Percentiles rank a stretch among this genome's conserved stretches.
phyloP scores from a whole-genome alignment of 2,888 invertebrate genomes.

The Stomorhina lunata region DNA sequence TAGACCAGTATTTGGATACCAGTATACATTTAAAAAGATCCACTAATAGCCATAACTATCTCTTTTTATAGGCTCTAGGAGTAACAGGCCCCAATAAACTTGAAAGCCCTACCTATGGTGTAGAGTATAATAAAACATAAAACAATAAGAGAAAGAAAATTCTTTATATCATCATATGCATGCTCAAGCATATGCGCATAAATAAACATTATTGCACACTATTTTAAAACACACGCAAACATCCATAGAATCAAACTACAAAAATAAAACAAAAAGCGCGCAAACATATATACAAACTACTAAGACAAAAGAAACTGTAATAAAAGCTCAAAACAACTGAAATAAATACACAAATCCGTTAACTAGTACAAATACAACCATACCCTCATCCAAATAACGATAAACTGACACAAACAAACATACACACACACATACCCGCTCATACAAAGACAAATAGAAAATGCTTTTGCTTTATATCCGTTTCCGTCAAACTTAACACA shows the following conservation, averaged over 20 bases:
- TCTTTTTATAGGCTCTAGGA: too few species aligned
- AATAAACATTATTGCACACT: constrained; percentile 5
- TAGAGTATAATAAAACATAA: too few species aligned
- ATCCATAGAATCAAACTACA: too few species aligned
- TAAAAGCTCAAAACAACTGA: constrained; percentile 13
- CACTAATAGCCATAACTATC: too few species aligned
- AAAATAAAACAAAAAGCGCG: not conserved
- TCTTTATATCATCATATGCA: not conserved
- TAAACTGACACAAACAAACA: not conserved
- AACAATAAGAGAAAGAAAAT: not conserved
- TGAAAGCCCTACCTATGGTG: too few species aligned
- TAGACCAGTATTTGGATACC: too few species aligned
- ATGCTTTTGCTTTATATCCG: constrained; percentile 46
- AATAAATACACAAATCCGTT: not conserved
- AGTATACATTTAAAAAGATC: too few species aligned
- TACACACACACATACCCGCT: constrained; percentile 29
- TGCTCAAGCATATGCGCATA: not conserved
- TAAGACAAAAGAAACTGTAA: not conserved
- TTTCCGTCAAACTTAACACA: constrained; percentile 55
- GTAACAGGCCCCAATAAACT: too few species aligned
- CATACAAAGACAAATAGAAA: constrained; percentile 37
- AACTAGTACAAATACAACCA: too few species aligned
- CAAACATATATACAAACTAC: not conserved
- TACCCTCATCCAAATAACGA: too few species aligned
- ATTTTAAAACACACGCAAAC: not conserved